Base-by-base conservation (phyloP, 35 echinoderm and acorn worm species). In the Chiridota heheva region DNA sequence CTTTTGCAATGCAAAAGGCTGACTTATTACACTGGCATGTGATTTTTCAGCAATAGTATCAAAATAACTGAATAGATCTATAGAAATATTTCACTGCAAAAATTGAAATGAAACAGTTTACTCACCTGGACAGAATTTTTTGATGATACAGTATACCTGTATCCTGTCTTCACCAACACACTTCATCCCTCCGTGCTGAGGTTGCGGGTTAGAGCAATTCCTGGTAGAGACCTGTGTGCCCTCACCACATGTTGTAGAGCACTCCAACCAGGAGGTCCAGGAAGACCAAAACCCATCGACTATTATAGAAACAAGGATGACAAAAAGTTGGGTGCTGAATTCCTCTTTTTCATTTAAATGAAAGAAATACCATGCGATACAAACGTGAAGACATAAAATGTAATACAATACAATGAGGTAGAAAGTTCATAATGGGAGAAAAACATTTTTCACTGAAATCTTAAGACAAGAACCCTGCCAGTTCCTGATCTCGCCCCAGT, bases 241-340 rank as follows among this genome's bases (percentile, higher is more conserved):
- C 26, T 63, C 71, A 2, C 46, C 72, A 55, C 88, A 91, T n/a
- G 88, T 79, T 5, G 37, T 47, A 16, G 70, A 68, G 42, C 88
- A 91, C 15, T 79, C 41, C 29, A 82, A 80, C 88, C 88, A 91
- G 0, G 34, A 8, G 29, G n/a, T 78, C 88, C 88, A 91, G 1
- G 60, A 20, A 44, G 88, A 75, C 88, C 88, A 91, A 13, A 60
- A 58, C 45, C 88, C 88, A 41, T 91, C 81, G 12, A 91, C 88
- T 90, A 25, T n/a, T 33, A 10, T 40, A 66, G 18, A 34, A 7
- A 80, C 28, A 13, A 39, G 43, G 43, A 31, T 29, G 4, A 51
- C 10, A 12, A 51, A 51, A 51, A 12, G 10, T 51, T 10, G 10
- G 22, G 10, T 22, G 10, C 22, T 51, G 22, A 12, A 22, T 12